These are phyloP conservation scores for Apaloderma vittatum DNA, from an alignment of 2,113 vertebrate species.

Conservation along the genomic window DNA sequence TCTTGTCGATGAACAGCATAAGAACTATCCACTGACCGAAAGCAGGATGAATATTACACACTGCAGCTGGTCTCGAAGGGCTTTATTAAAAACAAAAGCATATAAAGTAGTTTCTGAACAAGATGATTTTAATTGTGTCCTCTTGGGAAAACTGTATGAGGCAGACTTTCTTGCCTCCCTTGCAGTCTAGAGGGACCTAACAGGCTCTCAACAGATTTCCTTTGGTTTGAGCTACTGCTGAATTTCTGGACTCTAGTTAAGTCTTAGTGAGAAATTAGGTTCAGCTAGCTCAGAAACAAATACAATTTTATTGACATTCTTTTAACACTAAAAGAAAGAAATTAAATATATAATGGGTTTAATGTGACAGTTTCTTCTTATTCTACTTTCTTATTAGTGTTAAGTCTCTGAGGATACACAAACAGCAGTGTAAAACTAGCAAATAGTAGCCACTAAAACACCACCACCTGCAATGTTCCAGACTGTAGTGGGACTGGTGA, in stretches of 20 bases:
- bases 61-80: constrained; percentile 39
- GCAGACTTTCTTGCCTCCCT: neutral
- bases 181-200: constrained; percentile 17
- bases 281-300: neutral
- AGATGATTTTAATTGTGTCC: constrained; percentile 41
- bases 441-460: neutral
- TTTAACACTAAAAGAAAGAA: neutral
- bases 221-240: neutral
- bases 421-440: neutral
- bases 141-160: constrained; percentile 15
- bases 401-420: neutral
- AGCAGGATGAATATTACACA: neutral
- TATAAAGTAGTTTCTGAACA: constrained; percentile 33
- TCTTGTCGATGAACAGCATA: neutral
- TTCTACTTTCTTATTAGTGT: neutral
- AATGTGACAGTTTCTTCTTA: neutral
- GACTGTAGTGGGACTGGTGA: neutral
- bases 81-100: constrained; percentile 71
- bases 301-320: neutral
- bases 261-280: neutral
- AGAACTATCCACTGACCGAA: neutral
- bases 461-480: neutral
- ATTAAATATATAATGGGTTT: neutral
- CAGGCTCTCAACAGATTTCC: neutral
- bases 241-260: neutral